Percentiles rank a stretch among this genome's conserved stretches.
phyloP scores from a whole-genome alignment of 64 coral and sea anemone genomes.

The Stylophora pistillata region DNA sequence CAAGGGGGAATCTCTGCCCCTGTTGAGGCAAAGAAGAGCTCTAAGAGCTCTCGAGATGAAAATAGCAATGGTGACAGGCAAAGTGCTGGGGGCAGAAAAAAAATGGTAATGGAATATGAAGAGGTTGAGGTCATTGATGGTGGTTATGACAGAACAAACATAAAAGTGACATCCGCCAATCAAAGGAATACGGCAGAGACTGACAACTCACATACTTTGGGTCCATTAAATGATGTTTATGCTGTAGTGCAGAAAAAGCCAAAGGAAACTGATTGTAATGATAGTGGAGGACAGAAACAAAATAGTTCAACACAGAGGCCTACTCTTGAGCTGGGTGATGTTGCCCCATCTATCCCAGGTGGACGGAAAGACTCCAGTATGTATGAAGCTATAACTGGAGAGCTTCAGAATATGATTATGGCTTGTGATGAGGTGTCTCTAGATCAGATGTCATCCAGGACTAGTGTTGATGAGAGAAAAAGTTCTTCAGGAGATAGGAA shows the following conservation, averaged over 20 bases:
- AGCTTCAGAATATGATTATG: conserved; percentile 72
- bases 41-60: not conserved
- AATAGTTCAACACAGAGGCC: conserved; percentile 32
- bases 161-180: conserved; percentile 24
- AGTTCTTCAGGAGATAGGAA: conserved; percentile 17
- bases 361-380: conserved; percentile 24
- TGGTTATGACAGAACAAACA: conserved; percentile 83
- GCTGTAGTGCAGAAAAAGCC: conserved; percentile 88
- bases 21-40: conserved; percentile 14
- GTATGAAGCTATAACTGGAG: conserved; percentile 81
- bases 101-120: conserved; percentile 33
- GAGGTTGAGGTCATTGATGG: conserved; percentile 77
- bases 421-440: conserved; percentile 37
- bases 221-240: conserved; percentile 67
- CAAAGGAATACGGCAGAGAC: not conserved
- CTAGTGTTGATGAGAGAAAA: not conserved
- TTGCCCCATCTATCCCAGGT: conserved; percentile 57
- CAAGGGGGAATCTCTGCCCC: conserved; percentile 68
- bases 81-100: not conserved
- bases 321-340: conserved; percentile 47
- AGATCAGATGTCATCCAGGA: not conserved
- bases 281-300: conserved; percentile 7
- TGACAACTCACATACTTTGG: not conserved
- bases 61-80: not conserved
- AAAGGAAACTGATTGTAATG: conserved; percentile 29